phyloP scores from a whole-genome alignment of 2,888 invertebrate species.

The Oxycera nigricornis region DNA sequence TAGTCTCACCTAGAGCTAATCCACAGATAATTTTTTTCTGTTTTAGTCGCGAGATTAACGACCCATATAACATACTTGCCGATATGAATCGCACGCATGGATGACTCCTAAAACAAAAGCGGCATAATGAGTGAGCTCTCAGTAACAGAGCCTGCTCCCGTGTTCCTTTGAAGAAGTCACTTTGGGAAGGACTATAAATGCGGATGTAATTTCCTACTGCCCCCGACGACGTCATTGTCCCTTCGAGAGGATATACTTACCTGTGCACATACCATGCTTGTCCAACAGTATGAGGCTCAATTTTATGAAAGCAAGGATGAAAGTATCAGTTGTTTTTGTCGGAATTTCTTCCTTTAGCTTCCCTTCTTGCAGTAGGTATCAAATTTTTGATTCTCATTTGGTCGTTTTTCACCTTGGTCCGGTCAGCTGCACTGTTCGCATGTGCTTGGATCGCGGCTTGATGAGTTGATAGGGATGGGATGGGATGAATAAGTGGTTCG shows the following conservation, averaged over 20 bases:
- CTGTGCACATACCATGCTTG: background rate
- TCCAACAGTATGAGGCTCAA: background rate
- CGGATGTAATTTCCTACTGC: slow-evolving; percentile 34
- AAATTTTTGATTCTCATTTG: slow-evolving; percentile 20
- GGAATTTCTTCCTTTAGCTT: background rate
- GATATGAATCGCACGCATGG: too few relatives aligned
- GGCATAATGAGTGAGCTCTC: too few relatives aligned
- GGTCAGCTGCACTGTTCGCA: slow-evolving; percentile 15
- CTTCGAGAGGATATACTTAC: background rate
- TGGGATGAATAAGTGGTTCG: slow-evolving; percentile 4
- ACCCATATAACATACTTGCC: too few relatives aligned
- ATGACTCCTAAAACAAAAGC: too few relatives aligned
- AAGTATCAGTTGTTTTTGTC: slow-evolving; percentile 30
- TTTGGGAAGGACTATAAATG: slow-evolving; percentile 28
- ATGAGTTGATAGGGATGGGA: background rate
- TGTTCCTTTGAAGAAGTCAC: too few relatives aligned
- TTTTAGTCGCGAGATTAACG: too few relatives aligned
- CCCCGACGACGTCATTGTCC: slow-evolving; percentile 21
- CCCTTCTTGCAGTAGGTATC: slow-evolving; percentile 6
- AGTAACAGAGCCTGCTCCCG: too few relatives aligned
- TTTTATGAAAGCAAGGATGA: background rate
- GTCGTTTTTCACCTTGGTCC: background rate
- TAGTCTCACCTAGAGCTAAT: too few relatives aligned
- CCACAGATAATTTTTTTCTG: too few relatives aligned
- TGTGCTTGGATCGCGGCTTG: background rate